Percentiles rank a stretch among this genome's conserved stretches.
phyloP scores from a whole-genome alignment of 2,113 vertebrate genomes.

The Amblyornis subalaris region DNA sequence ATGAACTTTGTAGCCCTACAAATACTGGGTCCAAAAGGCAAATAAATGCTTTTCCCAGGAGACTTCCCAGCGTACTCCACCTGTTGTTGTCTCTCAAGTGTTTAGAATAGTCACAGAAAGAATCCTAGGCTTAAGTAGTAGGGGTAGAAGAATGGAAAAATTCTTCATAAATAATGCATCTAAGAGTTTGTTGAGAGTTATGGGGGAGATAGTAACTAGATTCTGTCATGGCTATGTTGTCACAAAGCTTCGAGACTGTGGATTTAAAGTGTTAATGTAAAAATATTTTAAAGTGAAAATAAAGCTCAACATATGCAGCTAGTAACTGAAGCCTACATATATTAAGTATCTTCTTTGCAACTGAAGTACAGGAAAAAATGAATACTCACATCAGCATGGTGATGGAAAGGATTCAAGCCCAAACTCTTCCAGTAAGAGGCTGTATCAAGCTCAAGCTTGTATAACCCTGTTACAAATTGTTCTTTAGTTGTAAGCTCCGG shows the following conservation, averaged over 20 bases:
- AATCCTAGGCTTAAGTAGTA: neutral
- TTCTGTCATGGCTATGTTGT: neutral
- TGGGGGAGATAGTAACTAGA: fast-evolving
- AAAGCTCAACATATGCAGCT: neutral
- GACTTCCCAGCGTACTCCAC: neutral
- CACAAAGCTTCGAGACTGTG: neutral
- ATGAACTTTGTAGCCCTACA: neutral
- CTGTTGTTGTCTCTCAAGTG: neutral
- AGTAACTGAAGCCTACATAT: neutral
- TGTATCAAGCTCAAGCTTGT: conserved; percentile 76
- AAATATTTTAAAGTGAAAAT: neutral
- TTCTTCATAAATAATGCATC: neutral
- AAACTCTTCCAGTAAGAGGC: conserved; percentile 74
- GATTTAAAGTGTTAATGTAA: neutral
- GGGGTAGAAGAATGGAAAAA: neutral
- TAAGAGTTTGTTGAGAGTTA: neutral
- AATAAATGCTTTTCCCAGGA: neutral
- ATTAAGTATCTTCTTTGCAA: neutral
- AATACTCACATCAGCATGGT: conserved; percentile 74
- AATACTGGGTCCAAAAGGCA: neutral
- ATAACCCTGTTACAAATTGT: conserved; percentile 70
- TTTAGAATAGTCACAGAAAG: neutral
- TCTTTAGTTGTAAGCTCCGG: conserved; percentile 69
- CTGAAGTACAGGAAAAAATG: neutral
- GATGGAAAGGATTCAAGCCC: conserved; percentile 72